Percentiles rank a stretch among this genome's conserved stretches.
These are phyloP conservation scores for Epinephelus moara DNA, from an alignment of 2,113 vertebrate species.

Conservation along the genomic window DNA sequence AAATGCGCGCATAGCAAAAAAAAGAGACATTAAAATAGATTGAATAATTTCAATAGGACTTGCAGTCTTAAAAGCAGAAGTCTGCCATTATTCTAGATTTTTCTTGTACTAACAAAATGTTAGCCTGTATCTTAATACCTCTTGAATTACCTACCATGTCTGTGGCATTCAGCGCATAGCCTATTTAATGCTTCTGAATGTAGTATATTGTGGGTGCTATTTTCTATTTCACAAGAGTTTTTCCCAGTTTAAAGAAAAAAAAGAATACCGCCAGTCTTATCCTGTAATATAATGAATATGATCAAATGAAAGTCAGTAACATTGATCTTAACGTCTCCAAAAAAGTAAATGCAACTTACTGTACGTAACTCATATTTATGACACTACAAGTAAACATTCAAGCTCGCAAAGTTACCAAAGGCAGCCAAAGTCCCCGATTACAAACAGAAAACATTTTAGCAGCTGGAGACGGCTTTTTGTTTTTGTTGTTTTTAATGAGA, in stretches of 20 bases:
- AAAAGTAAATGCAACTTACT: neutral
- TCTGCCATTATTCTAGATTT: neutral
- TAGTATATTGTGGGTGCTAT: too few species aligned
- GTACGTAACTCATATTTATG: neutral
- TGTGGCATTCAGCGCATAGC: neutral
- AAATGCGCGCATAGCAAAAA: neutral
- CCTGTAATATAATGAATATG: too few species aligned
- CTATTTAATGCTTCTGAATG: neutral
- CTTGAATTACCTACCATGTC: too few species aligned
- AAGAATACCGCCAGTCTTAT: neutral
- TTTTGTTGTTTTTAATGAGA: too few species aligned
- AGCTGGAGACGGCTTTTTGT: too few species aligned
- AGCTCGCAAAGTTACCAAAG: neutral
- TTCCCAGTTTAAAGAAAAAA: neutral
- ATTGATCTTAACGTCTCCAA: neutral
- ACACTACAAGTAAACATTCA: neutral
- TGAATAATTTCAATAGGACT: neutral
- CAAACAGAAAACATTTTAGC: too few species aligned
- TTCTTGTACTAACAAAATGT: neutral
- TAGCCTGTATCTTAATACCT: too few species aligned
- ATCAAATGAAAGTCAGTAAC: neutral
- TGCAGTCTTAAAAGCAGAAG: neutral
- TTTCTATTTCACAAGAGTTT: neutral
- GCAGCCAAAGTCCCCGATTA: neutral
- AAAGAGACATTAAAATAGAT: neutral